Evolutionary conservation across 2,888 invertebrate species (phyloP).

Genomic region (Labia minor): DNA sequence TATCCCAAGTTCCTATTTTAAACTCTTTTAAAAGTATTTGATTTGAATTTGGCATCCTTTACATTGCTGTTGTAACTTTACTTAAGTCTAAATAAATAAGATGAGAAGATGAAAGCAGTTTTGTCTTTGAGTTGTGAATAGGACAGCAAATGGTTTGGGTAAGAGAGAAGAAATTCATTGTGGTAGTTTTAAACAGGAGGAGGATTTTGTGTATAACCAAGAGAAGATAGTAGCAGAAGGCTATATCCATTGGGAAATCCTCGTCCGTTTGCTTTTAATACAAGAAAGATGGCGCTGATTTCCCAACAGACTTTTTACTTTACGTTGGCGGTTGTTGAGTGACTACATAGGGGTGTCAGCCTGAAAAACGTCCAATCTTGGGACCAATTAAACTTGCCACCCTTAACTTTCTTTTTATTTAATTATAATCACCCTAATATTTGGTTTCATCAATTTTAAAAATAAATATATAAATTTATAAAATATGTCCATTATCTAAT

Average conservation of each 20-base stretch:
- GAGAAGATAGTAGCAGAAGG: background rate
- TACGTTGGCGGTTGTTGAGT: background rate
- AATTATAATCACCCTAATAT: too few relatives aligned
- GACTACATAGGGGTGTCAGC: background rate
- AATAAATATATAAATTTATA: too few relatives aligned
- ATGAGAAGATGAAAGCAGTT: background rate
- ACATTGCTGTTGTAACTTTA: background rate
- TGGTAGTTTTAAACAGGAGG: background rate
- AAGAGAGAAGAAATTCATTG: background rate
- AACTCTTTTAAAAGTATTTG: background rate
- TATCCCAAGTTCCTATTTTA: too few relatives aligned
- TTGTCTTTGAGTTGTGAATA: slow-evolving; percentile 13
- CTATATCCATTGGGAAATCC: background rate
- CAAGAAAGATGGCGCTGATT: background rate
- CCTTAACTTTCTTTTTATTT: background rate
- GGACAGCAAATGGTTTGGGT: too few relatives aligned
- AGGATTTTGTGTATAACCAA: background rate
- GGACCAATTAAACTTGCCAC: background rate
- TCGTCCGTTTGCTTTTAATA: background rate
- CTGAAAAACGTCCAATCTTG: background rate
- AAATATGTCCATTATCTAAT: too few relatives aligned
- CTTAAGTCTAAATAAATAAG: background rate
- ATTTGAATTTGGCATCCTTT: background rate
- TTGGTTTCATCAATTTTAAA: too few relatives aligned
- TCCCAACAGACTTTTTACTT: background rate